Base-by-base conservation (phyloP, 2,113 vertebrate species). In the Rhea pennata region DNA sequence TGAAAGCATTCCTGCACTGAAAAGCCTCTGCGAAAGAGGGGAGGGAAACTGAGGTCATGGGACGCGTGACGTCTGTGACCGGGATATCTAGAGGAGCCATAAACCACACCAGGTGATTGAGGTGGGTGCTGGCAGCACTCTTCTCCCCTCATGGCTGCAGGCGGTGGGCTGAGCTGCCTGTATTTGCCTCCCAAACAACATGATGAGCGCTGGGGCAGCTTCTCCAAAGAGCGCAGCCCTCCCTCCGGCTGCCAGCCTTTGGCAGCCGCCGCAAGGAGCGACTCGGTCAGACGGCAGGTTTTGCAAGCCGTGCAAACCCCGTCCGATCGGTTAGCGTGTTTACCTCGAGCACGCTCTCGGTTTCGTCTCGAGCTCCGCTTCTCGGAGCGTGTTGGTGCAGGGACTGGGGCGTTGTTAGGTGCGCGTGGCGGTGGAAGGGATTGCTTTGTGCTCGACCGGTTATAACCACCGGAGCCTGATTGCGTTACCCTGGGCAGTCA, bases 291-390 rank as follows among this genome's bases (percentile, higher is more conserved):
- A 70, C 5, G 53, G n/a, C 21, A 19, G 71, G 71, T 88, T 94
- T 88, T 12, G 4, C 67, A 91, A 85, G 75, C 26, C 2, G 0
- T 51, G 69, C 58, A 80, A 84, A 87, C 70, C 58, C 54, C 44
- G 65, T 12, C 46, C 66, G 46, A 51, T 26, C 36, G 61, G 83
- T 93, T 77, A 71, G 54, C 78, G 92, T 86, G 46, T 78, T 87
- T 92, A 83, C 91, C 94, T 73, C 62, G 83, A 84, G 42, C 20
- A 27, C 56, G 84, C 59, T 77, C 84, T 84, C 20, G 1, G 42
- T 92, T 86, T 76, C 2, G 0, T 91, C 59, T 91, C 36, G 8
- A 89, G 56, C 7, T 5, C 81, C 71, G 44, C 71, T 90, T 67
- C 78, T 74, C 20, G 2, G 33, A 95, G 69, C 26, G 0, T 81